phyloP scores from a whole-genome alignment of 2,888 invertebrate genomes.

The Xestia c-nigrum region DNA sequence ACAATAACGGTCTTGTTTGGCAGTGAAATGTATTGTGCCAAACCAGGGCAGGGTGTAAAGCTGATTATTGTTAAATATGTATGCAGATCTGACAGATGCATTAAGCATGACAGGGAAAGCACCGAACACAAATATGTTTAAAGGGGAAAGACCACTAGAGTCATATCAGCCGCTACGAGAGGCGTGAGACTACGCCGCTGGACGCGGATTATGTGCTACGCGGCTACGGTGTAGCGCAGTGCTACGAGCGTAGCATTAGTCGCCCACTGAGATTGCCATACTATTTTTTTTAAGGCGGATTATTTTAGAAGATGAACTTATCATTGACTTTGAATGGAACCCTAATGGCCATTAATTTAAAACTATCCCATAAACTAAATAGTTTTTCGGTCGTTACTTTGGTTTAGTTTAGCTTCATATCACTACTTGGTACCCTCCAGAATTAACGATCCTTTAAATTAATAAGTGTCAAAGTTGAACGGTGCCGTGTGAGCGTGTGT shows the following conservation, averaged over 20 bases:
- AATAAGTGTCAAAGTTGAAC: slow-evolving; percentile 88
- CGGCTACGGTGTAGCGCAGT: slow-evolving; percentile 83
- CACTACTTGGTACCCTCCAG: slow-evolving; percentile 76
- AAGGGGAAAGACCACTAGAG: slow-evolving; percentile 81
- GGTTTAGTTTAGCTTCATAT: slow-evolving; percentile 67
- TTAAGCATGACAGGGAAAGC: slow-evolving; percentile 83
- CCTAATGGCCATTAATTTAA: not conserved
- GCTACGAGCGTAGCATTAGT: slow-evolving; percentile 82
- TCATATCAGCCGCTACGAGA: slow-evolving; percentile 80
- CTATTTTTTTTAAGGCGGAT: slow-evolving; percentile 8
- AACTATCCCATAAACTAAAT: slow-evolving; percentile 35
- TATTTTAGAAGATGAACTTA: slow-evolving; percentile 16
- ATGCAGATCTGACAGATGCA: slow-evolving; percentile 83
- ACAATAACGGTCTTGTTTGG: slow-evolving; percentile 9
- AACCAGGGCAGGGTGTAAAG: slow-evolving; percentile 71
- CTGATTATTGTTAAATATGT: slow-evolving; percentile 78
- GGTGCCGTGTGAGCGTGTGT: slow-evolving; percentile 70
- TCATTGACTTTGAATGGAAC: not conserved
- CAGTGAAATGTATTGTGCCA: slow-evolving; percentile 27
- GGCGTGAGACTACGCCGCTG: slow-evolving; percentile 87
- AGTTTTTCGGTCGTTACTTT: slow-evolving; percentile 55
- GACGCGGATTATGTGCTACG: slow-evolving; percentile 87
- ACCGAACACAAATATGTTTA: slow-evolving; percentile 33
- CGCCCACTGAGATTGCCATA: slow-evolving; percentile 57
- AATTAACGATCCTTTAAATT: slow-evolving; percentile 88